Evolutionary conservation across 2,797 vertebrate genomes (phyloP).

Genomic region (Tenualosa thibaudeaui): DNA sequence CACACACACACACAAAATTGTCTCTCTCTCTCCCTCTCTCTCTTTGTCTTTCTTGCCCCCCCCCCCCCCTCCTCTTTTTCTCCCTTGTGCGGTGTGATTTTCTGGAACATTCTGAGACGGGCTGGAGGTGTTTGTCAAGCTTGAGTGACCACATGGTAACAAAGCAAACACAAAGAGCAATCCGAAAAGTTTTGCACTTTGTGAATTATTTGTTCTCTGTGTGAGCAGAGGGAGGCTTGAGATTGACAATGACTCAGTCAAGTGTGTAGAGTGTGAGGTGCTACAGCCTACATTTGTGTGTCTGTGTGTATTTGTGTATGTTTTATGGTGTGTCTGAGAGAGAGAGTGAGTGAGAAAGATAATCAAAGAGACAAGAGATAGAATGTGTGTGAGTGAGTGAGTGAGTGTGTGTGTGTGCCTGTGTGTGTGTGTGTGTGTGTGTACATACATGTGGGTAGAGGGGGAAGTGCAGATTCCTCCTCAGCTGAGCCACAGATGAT

Average conservation of each 20-base stretch:
- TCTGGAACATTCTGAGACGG: slow-evolving; percentile 4
- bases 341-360: not conserved
- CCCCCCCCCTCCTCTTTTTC: not conserved
- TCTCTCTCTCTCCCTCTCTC: not conserved
- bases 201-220: not conserved
- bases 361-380: too few species aligned
- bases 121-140: not conserved
- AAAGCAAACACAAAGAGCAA: not conserved
- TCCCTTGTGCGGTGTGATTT: not conserved
- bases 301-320: not conserved
- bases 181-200: not conserved
- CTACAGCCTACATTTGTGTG: not conserved
- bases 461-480: slow-evolving; percentile 94
- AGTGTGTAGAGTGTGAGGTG: not conserved
- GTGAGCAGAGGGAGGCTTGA: not conserved
- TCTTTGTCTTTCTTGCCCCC: not conserved
- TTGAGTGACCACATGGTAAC: not conserved
- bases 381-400: not conserved
- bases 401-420: not conserved
- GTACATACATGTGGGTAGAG: slow-evolving; percentile 94
- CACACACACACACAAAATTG: not conserved
- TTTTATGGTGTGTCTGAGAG: not conserved
- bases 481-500: slow-evolving; percentile 84
- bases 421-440: not conserved
- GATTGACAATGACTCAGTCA: slow-evolving; percentile 5